Evolutionary conservation across 2,797 vertebrate species (phyloP).

Genomic region (Pagetopsis macropterus): DNA sequence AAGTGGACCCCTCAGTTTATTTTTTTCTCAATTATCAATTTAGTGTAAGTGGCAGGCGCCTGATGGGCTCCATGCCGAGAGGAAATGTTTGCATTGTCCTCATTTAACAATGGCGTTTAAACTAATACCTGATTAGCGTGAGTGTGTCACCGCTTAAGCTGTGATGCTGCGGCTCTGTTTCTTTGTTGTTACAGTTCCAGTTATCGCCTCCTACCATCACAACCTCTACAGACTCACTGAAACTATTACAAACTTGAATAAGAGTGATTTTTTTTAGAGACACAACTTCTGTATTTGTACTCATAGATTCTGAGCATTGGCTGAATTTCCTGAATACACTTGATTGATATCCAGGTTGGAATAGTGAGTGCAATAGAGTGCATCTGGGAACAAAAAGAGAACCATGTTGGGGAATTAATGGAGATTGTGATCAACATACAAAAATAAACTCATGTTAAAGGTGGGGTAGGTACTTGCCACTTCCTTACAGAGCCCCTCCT

Average conservation of each 20-base stretch:
- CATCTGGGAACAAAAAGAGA: not conserved
- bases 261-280: slow-evolving; percentile 7
- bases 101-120: slow-evolving; percentile 78
- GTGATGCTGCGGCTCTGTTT: slow-evolving; percentile 8
- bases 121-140: slow-evolving; percentile 71
- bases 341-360: not conserved
- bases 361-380: not conserved
- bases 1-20: slow-evolving; percentile 81
- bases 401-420: slow-evolving; percentile 2
- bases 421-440: slow-evolving; percentile 2
- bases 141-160: slow-evolving; percentile 36
- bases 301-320: slow-evolving; percentile 19
- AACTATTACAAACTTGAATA: slow-evolving; percentile 22
- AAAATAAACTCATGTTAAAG: not conserved
- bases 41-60: slow-evolving; percentile 81
- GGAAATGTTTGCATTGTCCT: slow-evolving; percentile 78
- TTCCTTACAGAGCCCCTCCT: no score
- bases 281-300: slow-evolving; percentile 14
- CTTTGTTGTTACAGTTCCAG: slow-evolving; percentile 48
- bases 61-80: slow-evolving; percentile 80
- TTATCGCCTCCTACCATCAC: slow-evolving; percentile 28
- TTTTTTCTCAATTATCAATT: slow-evolving; percentile 87
- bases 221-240: not conserved
- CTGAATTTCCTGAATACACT: not conserved
- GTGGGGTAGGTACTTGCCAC: no score